phyloP scores from a whole-genome alignment of 1,140 invertebrate genomes.

The Plectrocnemia conspersa region DNA sequence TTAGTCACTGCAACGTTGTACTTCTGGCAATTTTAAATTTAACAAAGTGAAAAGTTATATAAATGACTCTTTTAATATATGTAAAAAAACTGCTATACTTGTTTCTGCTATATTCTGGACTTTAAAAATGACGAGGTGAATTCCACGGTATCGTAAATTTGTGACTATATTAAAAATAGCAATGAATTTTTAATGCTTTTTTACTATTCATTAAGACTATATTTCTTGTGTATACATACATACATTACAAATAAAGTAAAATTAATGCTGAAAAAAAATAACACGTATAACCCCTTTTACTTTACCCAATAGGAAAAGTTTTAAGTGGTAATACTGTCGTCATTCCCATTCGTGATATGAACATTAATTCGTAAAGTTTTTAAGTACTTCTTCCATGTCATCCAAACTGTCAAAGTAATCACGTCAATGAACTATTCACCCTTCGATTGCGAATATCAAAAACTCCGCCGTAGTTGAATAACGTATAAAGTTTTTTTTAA shows the following conservation, averaged over 20 bases:
- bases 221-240: background rate
- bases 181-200: too few relatives aligned
- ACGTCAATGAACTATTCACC: too few relatives aligned
- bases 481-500: too few relatives aligned
- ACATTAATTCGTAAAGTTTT: conserved; percentile 34
- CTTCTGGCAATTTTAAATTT: too few relatives aligned
- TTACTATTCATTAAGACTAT: background rate
- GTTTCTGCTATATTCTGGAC: too few relatives aligned
- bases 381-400: conserved; percentile 18
- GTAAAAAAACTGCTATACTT: too few relatives aligned
- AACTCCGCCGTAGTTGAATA: background rate
- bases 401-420: conserved; percentile 24
- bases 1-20: too few relatives aligned
- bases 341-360: conserved; percentile 22
- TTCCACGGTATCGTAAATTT: too few relatives aligned
- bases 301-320: conserved; percentile 21
- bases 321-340: conserved; percentile 33
- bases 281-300: conserved; percentile 17
- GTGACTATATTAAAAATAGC: too few relatives aligned
- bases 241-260: background rate
- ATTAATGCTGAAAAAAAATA: background rate
- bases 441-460: background rate
- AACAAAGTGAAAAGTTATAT: too few relatives aligned
- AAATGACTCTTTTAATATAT: too few relatives aligned
- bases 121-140: too few relatives aligned